Conservation (phyloP, 2,113 vertebrate genomes). For the Nanorana parkeri region DNA sequence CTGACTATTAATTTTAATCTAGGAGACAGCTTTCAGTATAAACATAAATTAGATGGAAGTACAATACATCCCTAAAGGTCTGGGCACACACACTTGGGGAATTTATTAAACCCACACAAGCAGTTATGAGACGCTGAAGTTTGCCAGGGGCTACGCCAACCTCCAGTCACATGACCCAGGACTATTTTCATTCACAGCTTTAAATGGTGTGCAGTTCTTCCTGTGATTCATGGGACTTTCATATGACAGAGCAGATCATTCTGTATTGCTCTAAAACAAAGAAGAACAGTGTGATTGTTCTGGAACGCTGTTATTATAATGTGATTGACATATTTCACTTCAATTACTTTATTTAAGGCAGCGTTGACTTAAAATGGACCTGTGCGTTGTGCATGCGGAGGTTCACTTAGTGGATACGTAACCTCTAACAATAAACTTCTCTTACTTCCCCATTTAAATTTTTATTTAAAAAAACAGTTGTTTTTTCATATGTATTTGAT, state of each 20-base stretch:
- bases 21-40: conserved; percentile 20
- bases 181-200: conserved; percentile 14
- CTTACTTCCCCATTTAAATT: too few species aligned
- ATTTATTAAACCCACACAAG: conserved; percentile 40
- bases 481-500: too few species aligned
- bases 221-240: background rate
- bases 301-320: too few species aligned
- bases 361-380: too few species aligned
- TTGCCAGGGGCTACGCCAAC: background rate
- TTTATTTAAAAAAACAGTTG: too few species aligned
- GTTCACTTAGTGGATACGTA: too few species aligned
- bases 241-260: background rate
- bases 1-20: conserved; percentile 26
- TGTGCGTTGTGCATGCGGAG: too few species aligned
- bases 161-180: background rate
- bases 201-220: background rate
- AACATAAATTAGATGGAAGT: conserved; percentile 27
- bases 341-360: too few species aligned
- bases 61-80: conserved; percentile 27
- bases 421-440: too few species aligned
- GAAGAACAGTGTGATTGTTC: background rate
- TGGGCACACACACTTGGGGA: conserved; percentile 14
- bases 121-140: background rate
- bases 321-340: too few species aligned
- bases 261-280: background rate